These are phyloP conservation scores for Halcyon leucocephala DNA, from an alignment of 2,797 vertebrate species.

Conservation along the genomic window DNA sequence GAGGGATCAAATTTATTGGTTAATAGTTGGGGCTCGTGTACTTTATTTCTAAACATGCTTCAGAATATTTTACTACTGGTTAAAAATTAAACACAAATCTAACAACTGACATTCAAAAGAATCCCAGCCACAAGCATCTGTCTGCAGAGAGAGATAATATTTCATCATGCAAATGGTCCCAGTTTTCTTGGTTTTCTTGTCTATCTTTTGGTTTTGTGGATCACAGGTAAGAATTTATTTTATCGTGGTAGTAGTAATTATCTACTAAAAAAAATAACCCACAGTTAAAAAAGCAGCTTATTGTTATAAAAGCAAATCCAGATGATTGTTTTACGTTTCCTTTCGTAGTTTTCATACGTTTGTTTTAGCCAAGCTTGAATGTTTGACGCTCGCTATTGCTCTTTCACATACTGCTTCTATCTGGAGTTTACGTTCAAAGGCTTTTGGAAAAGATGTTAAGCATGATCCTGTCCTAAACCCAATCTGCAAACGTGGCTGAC, in stretches of 20 bases:
- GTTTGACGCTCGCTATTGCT: background rate
- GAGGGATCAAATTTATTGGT: constrained; percentile 41
- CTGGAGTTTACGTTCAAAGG: background rate
- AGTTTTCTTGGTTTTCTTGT: constrained; percentile 36
- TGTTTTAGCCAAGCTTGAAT: background rate
- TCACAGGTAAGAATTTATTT: constrained; percentile 66
- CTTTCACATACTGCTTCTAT: background rate
- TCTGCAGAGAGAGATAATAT: background rate
- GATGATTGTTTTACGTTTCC: background rate
- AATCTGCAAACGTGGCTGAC: background rate
- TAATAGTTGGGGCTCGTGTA: background rate
- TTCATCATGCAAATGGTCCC: constrained; percentile 69
- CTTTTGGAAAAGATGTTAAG: background rate
- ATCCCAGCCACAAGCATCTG: background rate
- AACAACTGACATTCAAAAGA: background rate
- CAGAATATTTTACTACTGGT: constrained; percentile 76
- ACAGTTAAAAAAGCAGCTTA: background rate
- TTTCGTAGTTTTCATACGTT: background rate
- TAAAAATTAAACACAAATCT: constrained; percentile 80
- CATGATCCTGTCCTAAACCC: background rate
- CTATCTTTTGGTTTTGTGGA: constrained; percentile 28
- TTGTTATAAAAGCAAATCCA: background rate
- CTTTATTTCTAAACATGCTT: constrained; percentile 34
- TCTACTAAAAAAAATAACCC: too few species aligned
- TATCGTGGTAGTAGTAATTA: background rate